These are phyloP conservation scores for Antheraea pernyi DNA, from an alignment of 1,140 invertebrate genomes.

Conservation along the genomic window DNA sequence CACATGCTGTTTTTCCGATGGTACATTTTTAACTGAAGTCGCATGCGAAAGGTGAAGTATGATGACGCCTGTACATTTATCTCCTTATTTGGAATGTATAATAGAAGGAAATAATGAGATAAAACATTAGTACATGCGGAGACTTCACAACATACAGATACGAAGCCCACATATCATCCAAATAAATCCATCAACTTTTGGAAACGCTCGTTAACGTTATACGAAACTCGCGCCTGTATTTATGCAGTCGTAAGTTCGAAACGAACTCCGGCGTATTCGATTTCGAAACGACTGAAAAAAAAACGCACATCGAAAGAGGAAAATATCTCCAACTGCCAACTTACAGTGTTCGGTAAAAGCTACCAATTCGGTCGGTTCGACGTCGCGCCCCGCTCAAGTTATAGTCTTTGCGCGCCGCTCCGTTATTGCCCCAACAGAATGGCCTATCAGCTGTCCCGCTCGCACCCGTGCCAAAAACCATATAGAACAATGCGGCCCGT, in stretches of 20 bases:
- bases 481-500: slow-evolving; percentile 60
- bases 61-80: too few relatives aligned
- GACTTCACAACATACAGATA: too few relatives aligned
- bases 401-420: slow-evolving; percentile 46
- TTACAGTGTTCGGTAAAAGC: slow-evolving; percentile 54
- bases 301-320: slow-evolving; percentile 35
- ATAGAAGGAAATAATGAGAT: too few relatives aligned
- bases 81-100: too few relatives aligned
- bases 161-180: too few relatives aligned
- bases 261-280: background rate
- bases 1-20: too few relatives aligned
- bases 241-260: background rate
- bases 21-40: too few relatives aligned
- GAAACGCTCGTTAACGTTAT: too few relatives aligned
- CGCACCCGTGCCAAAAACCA: slow-evolving; percentile 34
- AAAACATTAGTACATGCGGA: too few relatives aligned
- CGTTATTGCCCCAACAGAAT: slow-evolving; percentile 59
- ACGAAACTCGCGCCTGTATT: background rate
- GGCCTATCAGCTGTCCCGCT: slow-evolving; percentile 48
- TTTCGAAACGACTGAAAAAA: slow-evolving; percentile 9
- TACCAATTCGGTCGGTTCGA: slow-evolving; percentile 38
- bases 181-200: too few relatives aligned
- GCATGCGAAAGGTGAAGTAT: too few relatives aligned
- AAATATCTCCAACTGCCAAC: slow-evolving; percentile 33
- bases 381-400: slow-evolving; percentile 39